Conservation (phyloP, 1,140 invertebrate species). For the Neodiprion lecontei region DNA sequence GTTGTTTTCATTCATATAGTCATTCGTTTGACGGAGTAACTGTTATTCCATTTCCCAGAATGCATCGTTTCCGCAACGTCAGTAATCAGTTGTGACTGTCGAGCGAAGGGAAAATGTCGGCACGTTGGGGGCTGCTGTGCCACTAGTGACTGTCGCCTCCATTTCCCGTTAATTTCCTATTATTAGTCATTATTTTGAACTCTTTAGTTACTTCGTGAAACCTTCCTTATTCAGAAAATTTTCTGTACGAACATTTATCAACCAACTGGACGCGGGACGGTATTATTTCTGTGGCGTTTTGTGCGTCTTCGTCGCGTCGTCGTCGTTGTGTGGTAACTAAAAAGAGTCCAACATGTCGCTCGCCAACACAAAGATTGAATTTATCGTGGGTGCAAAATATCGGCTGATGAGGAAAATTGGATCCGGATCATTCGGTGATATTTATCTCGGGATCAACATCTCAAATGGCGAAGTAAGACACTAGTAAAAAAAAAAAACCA, state of each 20-base stretch:
- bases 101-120: slow-evolving; percentile 57
- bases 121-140: slow-evolving; percentile 55
- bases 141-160: slow-evolving; percentile 50
- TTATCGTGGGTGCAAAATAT: slow-evolving; percentile 91
- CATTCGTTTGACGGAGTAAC: slow-evolving; percentile 26
- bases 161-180: slow-evolving; percentile 15
- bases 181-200: background rate
- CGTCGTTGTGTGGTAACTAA: slow-evolving; percentile 3
- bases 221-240: too few species aligned
- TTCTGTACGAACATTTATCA: too few species aligned
- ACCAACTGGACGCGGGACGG: background rate
- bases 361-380: slow-evolving; percentile 65
- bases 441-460: slow-evolving; percentile 96
- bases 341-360: background rate
- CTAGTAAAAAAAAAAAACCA: background rate
- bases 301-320: background rate
- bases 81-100: slow-evolving; percentile 30
- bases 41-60: slow-evolving; percentile 2
- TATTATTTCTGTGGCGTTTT: slow-evolving; percentile 11
- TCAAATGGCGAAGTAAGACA: slow-evolving; percentile 89
- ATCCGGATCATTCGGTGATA: slow-evolving; percentile 98
- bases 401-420: slow-evolving; percentile 96
- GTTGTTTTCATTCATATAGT: background rate
- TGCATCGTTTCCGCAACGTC: slow-evolving; percentile 45
- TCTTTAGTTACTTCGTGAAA: too few species aligned